Conservation (phyloP, 1,140 invertebrate genomes). For the Leptonema lineaticorne region DNA sequence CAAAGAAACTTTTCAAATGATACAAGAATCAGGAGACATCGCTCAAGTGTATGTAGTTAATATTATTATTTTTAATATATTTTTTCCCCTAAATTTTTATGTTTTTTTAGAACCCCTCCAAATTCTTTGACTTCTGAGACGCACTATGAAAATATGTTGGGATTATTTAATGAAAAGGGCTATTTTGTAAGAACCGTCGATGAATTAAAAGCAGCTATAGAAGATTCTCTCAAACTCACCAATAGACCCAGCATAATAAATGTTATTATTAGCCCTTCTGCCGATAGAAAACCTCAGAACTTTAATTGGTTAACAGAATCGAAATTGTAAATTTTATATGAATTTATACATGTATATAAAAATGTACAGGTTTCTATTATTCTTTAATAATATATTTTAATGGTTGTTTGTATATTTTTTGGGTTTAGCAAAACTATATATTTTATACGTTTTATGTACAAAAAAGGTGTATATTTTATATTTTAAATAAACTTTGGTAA, state of each 20-base stretch:
- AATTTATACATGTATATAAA: neutral
- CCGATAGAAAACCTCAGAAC: constrained; percentile 87
- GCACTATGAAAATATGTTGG: constrained; percentile 88
- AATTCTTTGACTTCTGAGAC: constrained; percentile 73
- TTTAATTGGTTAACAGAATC: constrained; percentile 91
- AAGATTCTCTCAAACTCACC: constrained; percentile 63
- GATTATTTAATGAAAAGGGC: constrained; percentile 81
- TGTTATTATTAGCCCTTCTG: constrained; percentile 82
- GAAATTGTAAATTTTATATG: constrained; percentile 65
- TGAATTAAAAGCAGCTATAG: constrained; percentile 72
- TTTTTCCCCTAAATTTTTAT: neutral
- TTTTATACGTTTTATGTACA: no score
- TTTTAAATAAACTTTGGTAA: no score
- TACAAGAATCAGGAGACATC: constrained; percentile 67
- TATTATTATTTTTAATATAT: constrained; percentile 33
- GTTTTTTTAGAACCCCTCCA: constrained; percentile 74
- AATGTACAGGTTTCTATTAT: neutral
- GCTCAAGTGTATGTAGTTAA: constrained; percentile 60
- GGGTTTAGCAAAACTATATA: no score
- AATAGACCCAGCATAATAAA: constrained; percentile 87
- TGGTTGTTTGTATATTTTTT: neutral
- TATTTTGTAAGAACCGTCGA: constrained; percentile 74
- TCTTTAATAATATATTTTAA: neutral
- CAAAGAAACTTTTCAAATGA: constrained; percentile 68
- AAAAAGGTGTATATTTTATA: no score